Conservation (phyloP, 2,888 invertebrate genomes). For the Platycnemis pennipes region DNA sequence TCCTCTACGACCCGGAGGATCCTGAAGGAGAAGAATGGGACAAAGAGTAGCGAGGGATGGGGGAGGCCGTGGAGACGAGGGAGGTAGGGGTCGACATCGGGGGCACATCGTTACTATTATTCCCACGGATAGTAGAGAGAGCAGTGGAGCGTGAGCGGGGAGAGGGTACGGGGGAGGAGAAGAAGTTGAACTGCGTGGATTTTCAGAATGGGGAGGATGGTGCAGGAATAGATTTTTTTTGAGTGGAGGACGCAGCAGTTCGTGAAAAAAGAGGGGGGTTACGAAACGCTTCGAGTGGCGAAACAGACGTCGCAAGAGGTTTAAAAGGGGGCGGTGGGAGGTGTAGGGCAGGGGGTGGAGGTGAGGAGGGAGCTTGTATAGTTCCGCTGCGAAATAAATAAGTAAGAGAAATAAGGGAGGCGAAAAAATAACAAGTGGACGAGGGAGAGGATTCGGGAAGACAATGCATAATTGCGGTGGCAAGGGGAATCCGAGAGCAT, state of each 20-base stretch:
- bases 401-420: neutral
- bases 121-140: neutral
- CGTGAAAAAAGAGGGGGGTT: neutral
- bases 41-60: neutral
- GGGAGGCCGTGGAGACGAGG: neutral
- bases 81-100: neutral
- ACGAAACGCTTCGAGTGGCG: neutral
- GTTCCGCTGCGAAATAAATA: neutral
- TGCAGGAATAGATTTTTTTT: too few relatives aligned
- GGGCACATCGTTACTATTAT: neutral
- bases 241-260: neutral
- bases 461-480: slow-evolving; percentile 42
- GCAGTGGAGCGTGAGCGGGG: neutral
- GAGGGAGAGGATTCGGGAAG: neutral
- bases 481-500: neutral
- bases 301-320: neutral
- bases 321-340: neutral
- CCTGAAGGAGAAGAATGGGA: neutral
- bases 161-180: neutral
- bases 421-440: neutral
- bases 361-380: neutral
- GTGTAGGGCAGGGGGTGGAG: neutral
- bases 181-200: neutral
- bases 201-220: neutral
- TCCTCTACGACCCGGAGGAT: neutral